Conservation (phyloP, 2,113 vertebrate species). For the Ammospiza nelsoni region DNA sequence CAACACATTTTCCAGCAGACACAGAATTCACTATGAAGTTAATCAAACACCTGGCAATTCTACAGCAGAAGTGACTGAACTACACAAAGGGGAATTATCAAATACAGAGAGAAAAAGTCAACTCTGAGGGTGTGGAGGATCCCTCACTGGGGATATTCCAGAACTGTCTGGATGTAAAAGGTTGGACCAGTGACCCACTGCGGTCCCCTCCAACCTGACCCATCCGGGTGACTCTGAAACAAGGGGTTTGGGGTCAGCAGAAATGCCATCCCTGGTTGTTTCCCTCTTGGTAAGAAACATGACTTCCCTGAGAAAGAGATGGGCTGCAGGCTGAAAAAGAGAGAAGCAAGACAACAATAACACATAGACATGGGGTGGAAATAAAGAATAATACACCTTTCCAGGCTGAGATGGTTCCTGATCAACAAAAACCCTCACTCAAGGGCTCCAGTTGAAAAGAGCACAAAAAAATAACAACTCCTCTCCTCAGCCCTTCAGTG, state of each 20-base stretch:
- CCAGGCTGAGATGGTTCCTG: not conserved
- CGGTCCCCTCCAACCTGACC: not conserved
- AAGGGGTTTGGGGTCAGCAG: not conserved
- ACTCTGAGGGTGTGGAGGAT: not conserved
- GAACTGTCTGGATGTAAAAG: not conserved
- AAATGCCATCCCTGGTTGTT: not conserved
- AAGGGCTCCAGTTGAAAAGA: not conserved
- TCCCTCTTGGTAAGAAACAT: not conserved
- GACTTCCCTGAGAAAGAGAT: not conserved
- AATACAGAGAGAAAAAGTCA: not conserved
- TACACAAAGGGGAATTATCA: not conserved
- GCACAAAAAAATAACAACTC: not conserved
- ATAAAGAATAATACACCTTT: not conserved
- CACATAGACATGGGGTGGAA: not conserved
- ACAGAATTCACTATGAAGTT: not conserved
- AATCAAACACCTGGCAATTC: not conserved
- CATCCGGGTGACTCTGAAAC: not conserved
- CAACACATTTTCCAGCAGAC: not conserved
- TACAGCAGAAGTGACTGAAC: not conserved
- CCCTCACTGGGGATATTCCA: not conserved
- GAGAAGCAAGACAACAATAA: not conserved
- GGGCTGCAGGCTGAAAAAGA: not conserved
- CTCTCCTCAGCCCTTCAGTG: not conserved
- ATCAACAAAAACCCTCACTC: not conserved
- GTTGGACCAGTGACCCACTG: not conserved